Evolutionary conservation across 1,140 invertebrate genomes (phyloP).

Genomic region (Dufourea novaeangliae): DNA sequence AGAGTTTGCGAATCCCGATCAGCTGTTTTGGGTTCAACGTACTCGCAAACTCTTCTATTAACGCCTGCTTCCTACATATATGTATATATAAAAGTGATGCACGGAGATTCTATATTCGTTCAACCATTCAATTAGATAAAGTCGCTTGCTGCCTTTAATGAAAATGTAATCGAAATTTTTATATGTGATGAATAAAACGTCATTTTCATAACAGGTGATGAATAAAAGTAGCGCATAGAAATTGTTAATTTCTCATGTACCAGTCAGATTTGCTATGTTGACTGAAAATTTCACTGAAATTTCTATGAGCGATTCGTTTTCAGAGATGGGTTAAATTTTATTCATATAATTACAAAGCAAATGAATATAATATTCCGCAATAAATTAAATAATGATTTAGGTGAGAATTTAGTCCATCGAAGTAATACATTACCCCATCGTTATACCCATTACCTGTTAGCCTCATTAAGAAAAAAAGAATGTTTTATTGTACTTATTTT

Average conservation of each 20-base stretch:
- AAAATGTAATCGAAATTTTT: neutral
- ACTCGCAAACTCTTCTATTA: too few relatives aligned
- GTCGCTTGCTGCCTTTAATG: fast-evolving
- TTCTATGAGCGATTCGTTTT: neutral
- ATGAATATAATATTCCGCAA: neutral
- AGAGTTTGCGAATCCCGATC: too few relatives aligned
- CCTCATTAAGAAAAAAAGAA: too few relatives aligned
- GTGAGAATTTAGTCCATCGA: neutral
- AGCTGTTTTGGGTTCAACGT: too few relatives aligned
- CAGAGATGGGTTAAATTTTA: neutral
- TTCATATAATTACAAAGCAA: conserved; percentile 3
- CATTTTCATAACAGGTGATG: neutral
- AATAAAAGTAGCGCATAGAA: neutral
- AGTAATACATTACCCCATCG: neutral
- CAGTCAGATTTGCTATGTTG: neutral
- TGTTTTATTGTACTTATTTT: too few relatives aligned
- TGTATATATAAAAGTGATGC: too few relatives aligned
- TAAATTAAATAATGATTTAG: neutral
- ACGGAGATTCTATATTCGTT: neutral
- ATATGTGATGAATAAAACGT: neutral
- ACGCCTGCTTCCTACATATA: too few relatives aligned
- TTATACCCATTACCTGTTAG: neutral
- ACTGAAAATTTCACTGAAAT: neutral
- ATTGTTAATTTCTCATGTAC: too few relatives aligned
- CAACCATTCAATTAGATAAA: neutral